Base-by-base conservation (phyloP, 2,888 invertebrate genomes). In the Empis stercorea region DNA sequence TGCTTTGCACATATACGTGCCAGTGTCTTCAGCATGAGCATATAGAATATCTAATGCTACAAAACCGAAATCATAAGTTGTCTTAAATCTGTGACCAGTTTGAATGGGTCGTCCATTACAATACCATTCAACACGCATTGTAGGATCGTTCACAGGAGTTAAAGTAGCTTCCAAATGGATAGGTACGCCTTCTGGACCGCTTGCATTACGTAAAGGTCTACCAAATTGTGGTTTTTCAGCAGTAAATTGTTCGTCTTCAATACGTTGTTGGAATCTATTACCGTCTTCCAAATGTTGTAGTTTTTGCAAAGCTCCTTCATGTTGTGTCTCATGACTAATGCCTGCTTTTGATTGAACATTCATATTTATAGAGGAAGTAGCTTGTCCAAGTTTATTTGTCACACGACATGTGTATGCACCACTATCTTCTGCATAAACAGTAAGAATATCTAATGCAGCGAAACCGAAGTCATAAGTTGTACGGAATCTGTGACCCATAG, bases 51-150 rank as follows among this genome's bases (percentile, higher is more conserved):
- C 97, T 57, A 99, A 73, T 30, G 95, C 92, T 23, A 96, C 96
- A 65, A 88, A 96, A 53, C 97, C 97, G 68, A 99, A 97, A 67
- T 99, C 97, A 62, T 94, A 89, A 3, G 88, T 89, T 4, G 94
- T 92, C 69, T 92, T 92, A 71, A 95, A 97, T 54, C 97, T 81
- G 66, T 95, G 95, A 43, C 95, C 91, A 63, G 86, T 85, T 61
- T 87, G 86, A 59, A 99, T 81, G 3, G 95, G 94, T 59, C 84
- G 78, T 45, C 94, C 96, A 70, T 99, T 92, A 67, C 91, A 87
- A 72, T 81, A 95, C 99, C 97, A 99, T 72, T 97, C 96, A 10
- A 99, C 93, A 56, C 84, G 83, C 96, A 99, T 96, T 10, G 93
- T 93, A 5, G 97, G 94, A 68, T 99, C 99, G 60, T 96, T 95